A percentile compares a stretch with the other conserved stretches of the same genome.
These are phyloP conservation scores for Stenotaenia linearis DNA, from an alignment of 2,888 invertebrate genomes.

Conservation along the genomic window DNA sequence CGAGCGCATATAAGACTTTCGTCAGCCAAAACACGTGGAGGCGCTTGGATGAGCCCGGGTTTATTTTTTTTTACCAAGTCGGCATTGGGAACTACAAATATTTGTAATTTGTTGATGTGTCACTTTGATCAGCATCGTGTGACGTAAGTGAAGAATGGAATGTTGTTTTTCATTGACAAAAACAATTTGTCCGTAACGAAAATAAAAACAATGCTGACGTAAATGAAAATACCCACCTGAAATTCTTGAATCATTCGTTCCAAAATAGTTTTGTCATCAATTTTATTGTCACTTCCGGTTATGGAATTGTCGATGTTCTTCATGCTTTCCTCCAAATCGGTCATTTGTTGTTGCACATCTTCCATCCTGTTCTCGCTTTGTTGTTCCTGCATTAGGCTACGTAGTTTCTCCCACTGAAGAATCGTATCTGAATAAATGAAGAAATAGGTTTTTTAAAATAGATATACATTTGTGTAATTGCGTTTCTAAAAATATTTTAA, in stretches of 20 bases:
- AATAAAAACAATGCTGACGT: background rate
- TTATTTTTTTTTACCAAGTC: too few relatives aligned
- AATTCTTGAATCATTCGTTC: slow-evolving; percentile 29
- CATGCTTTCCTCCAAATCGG: slow-evolving; percentile 35
- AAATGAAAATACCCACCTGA: slow-evolving; percentile 14
- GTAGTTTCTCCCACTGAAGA: slow-evolving; percentile 51
- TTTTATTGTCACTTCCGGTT: background rate
- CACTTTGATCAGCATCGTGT: background rate
- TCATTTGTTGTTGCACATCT: slow-evolving; percentile 45
- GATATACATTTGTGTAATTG: too few relatives aligned
- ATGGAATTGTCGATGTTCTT: background rate
- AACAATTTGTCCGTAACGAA: background rate
- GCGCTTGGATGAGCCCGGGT: too few relatives aligned
- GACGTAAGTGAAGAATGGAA: background rate
- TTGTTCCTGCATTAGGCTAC: slow-evolving; percentile 49
- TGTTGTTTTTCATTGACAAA: background rate
- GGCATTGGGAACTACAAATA: too few relatives aligned
- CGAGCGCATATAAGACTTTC: background rate
- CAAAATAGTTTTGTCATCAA: slow-evolving; percentile 26
- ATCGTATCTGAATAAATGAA: background rate
- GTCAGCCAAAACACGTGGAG: background rate
- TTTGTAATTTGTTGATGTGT: background rate
- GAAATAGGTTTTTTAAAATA: too few relatives aligned
- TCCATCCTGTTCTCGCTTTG: slow-evolving; percentile 45
- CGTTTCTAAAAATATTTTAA: background rate